These are phyloP conservation scores for Sturnira hondurensis DNA, from an alignment of 2,113 vertebrate genomes.

Conservation along the genomic window DNA sequence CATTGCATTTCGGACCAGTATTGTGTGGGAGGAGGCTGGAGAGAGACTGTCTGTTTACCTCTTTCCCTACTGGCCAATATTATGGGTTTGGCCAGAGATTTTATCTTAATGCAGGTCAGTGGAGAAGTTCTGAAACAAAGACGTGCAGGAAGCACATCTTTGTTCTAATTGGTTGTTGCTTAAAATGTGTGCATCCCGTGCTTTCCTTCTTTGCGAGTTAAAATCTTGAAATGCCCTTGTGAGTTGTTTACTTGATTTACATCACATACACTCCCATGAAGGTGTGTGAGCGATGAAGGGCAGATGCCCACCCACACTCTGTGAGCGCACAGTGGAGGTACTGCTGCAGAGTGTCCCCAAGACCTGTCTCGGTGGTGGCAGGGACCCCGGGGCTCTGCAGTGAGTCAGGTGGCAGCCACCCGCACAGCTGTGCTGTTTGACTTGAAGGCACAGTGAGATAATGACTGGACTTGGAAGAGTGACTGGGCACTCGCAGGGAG, in stretches of 20 bases:
- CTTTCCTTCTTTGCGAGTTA: neutral
- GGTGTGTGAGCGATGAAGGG: neutral
- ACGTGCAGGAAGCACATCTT: too few relatives aligned
- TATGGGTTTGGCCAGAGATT: neutral
- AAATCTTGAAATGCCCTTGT: neutral
- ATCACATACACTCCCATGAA: neutral
- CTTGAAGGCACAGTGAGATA: neutral
- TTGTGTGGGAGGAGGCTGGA: neutral
- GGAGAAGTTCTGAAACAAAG: too few relatives aligned
- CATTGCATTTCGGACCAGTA: neutral
- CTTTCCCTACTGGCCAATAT: too few relatives aligned
- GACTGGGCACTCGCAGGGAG: neutral
- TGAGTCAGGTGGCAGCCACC: neutral
- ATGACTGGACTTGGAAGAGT: neutral
- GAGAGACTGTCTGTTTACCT: too few relatives aligned
- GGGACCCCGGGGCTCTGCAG: neutral
- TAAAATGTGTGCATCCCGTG: neutral
- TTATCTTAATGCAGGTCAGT: neutral
- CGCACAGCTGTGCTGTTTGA: neutral
- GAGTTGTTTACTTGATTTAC: neutral
- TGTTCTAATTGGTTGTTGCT: neutral
- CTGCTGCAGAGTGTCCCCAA: rapidly evolving
- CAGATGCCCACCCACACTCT: rapidly evolving
- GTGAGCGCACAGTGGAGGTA: neutral
- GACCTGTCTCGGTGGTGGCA: too few relatives aligned